Evolutionary conservation across 1,140 invertebrate genomes (phyloP).

Genomic region (Phymastichus coffea): DNA sequence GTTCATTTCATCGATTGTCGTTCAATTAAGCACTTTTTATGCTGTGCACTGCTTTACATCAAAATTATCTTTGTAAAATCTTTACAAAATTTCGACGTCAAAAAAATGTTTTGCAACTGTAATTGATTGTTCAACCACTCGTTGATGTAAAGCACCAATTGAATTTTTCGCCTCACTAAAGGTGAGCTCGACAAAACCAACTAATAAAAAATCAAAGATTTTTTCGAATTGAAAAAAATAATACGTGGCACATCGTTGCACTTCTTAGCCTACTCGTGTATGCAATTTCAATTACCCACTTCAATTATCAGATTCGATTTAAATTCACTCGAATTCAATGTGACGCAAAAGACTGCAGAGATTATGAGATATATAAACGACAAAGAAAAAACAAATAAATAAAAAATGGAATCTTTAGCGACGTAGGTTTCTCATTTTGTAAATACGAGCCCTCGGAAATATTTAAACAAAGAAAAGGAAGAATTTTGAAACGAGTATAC

Average conservation of each 20-base stretch:
- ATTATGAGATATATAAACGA: conserved; percentile 10
- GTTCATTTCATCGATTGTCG: too few species aligned
- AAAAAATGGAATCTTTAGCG: conserved; percentile 35
- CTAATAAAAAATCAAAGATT: too few species aligned
- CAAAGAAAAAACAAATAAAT: conserved; percentile 15
- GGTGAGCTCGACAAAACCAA: background rate
- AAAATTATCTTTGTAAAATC: too few species aligned
- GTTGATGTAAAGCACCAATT: background rate
- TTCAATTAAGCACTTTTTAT: conserved; percentile 1
- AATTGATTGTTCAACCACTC: too few species aligned
- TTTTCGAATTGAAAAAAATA: background rate
- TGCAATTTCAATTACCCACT: conserved; percentile 14
- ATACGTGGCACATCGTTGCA: conserved; percentile 1
- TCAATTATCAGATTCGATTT: conserved; percentile 26
- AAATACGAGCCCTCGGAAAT: conserved; percentile 38
- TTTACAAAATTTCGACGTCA: background rate
- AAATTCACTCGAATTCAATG: conserved; percentile 34
- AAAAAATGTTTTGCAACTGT: too few species aligned
- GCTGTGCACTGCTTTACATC: background rate
- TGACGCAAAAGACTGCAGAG: conserved; percentile 40
- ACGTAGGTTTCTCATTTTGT: conserved; percentile 39
- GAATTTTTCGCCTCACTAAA: conserved; percentile 8
- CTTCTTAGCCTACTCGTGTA: conserved; percentile 7
- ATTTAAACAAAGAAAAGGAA: too few species aligned
- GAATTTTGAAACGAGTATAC: too few species aligned